A percentile compares a stretch with the other conserved stretches of the same genome.
phyloP scores from a whole-genome alignment of 2,797 vertebrate species.

The Peromyscus nudipes region DNA sequence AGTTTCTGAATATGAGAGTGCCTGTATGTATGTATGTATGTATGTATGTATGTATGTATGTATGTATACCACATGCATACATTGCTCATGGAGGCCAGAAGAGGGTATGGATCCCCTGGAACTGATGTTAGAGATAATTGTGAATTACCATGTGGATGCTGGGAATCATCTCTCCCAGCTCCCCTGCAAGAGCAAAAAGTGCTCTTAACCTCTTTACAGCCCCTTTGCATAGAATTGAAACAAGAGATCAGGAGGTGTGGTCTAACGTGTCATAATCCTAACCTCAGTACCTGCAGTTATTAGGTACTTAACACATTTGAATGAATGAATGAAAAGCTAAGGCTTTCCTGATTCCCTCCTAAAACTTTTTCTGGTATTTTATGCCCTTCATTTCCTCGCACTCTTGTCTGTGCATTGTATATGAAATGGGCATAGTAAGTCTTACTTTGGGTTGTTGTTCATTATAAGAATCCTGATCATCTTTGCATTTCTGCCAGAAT shows the following conservation, averaged over 20 bases:
- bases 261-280: neutral
- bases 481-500: neutral
- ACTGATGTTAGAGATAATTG: neutral
- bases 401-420: neutral
- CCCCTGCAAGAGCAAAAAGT: neutral
- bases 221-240: neutral
- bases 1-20: neutral
- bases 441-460: neutral
- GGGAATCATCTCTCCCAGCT: neutral
- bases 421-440: neutral
- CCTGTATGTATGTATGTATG: no score
- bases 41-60: neutral
- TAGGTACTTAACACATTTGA: constrained; percentile 8
- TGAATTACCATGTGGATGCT: neutral
- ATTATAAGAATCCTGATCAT: neutral
- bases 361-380: neutral
- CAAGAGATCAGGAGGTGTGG: neutral
- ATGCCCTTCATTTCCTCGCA: neutral
- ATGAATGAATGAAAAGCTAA: neutral
- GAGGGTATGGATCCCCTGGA: neutral
- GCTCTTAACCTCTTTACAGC: neutral
- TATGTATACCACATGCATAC: neutral
- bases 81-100: neutral
- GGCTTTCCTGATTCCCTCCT: neutral
- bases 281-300: neutral